Evolutionary conservation across 2,797 vertebrate species (phyloP).

Genomic region (Xiphophorus birchmanni): DNA sequence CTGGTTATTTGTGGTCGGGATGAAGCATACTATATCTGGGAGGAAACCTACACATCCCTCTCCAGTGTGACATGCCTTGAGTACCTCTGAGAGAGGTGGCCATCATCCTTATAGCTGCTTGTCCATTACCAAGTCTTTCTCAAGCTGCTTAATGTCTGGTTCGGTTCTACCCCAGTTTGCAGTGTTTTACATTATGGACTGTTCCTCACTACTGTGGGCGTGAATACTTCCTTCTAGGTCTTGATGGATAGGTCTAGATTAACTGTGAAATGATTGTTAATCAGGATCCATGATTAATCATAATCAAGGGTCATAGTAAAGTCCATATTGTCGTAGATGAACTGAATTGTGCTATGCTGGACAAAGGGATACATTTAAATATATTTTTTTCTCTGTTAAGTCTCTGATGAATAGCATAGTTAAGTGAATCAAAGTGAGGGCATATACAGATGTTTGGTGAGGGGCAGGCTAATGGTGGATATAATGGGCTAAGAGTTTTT

Average conservation of each 20-base stretch:
- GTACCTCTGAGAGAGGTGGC: background rate
- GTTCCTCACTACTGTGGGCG: no score
- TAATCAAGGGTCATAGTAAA: constrained; percentile 69
- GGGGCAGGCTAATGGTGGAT: constrained; percentile 15
- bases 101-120: background rate
- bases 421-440: constrained; percentile 47
- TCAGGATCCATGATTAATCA: constrained; percentile 63
- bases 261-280: constrained; percentile 64
- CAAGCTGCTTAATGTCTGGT: no score
- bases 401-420: constrained; percentile 46
- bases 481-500: background rate
- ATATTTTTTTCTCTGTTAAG: constrained; percentile 32
- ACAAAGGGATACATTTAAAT: constrained; percentile 35
- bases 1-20: background rate
- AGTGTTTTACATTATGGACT: no score
- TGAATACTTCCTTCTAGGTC: constrained; percentile 32
- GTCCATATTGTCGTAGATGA: constrained; percentile 57
- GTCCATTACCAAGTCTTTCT: no score
- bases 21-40: background rate
- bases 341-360: constrained; percentile 46
- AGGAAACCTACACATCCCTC: background rate
- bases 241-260: constrained; percentile 46
- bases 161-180: no score
- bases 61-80: background rate
- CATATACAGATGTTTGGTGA: constrained; percentile 38